Base-by-base conservation (phyloP, 2,797 vertebrate species). In the Gouania willdenowi region DNA sequence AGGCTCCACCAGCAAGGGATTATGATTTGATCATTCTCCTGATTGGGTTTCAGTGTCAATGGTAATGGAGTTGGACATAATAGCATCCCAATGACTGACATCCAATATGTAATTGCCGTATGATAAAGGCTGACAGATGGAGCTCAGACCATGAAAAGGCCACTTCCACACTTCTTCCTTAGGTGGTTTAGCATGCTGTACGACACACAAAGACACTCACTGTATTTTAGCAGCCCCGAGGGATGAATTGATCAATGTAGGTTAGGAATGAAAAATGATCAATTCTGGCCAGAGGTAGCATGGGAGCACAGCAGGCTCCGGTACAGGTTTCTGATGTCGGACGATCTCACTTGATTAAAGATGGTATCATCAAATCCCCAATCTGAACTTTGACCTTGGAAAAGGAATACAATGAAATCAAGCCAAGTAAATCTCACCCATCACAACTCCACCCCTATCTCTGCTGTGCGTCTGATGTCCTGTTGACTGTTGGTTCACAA, bases 51-150 rank as follows among this genome's bases (percentile, higher is more conserved):
- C 26, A 43, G 42, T 60, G 39, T 79, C 52, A 67, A 5, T 52
- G 20, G 16, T 73, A 76, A 77, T 72, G 19, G 51, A 67, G 42
- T 54, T 39, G 41, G 53, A 68, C 45, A 42, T 77, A 75, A 79
- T 50, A 63, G 27, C 38, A 38, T 71, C 32, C 62, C 24, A 72
- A 26, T 50, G 58, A 69, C 40, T 47, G 33, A 60, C 45, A 67
- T 54, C 44, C 29, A 71, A 46, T 64, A 66, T 64, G 44, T 38
- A 16, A 66, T 38, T 43, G 27, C 27, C 48, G 49, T 24, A 58
- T 41, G 44, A 62, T 50, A 28, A 16, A 69, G 31, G 33, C 28
- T 26, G 47, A 63, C 49, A 54, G 43, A 53, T 53, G 50, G 36
- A 50, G 53, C 28, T 27, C 38, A 71, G 49, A 50, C 39, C 4